phyloP scores from a whole-genome alignment of 2,888 invertebrate species.

The Pandemis corylana region DNA sequence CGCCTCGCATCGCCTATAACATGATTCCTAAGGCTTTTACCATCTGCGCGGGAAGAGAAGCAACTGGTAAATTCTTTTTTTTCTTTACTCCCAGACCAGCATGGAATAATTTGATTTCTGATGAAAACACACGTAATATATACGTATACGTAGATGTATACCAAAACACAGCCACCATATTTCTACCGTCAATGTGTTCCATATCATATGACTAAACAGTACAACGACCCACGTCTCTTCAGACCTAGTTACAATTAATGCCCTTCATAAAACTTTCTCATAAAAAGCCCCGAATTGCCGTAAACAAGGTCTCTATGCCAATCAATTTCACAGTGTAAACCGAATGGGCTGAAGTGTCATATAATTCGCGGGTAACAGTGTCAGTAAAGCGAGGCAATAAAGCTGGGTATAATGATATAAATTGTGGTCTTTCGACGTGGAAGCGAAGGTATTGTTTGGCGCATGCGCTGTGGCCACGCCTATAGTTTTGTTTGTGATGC shows the following conservation, averaged over 20 bases:
- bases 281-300: constrained; percentile 7
- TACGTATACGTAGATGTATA: too few species aligned
- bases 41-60: too few species aligned
- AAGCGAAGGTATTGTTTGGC: constrained; percentile 41
- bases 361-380: constrained; percentile 18
- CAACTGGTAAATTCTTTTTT: too few species aligned
- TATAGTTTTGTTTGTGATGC: constrained; percentile 47
- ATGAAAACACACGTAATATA: too few species aligned
- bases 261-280: constrained; percentile 23
- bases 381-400: constrained; percentile 5
- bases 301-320: constrained; percentile 30
- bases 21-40: too few species aligned
- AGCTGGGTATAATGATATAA: constrained; percentile 34
- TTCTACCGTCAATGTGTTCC: neutral
- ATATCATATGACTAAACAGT: neutral
- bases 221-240: neutral
- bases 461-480: constrained; percentile 44
- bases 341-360: neutral
- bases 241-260: constrained; percentile 5
- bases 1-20: too few species aligned
- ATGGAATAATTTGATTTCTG: too few species aligned
- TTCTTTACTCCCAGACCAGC: too few species aligned
- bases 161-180: neutral
- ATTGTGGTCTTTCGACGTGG: constrained; percentile 24
- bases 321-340: constrained; percentile 24